These are phyloP conservation scores for Fragum fragum DNA, from an alignment of 2,888 invertebrate genomes.

Conservation along the genomic window DNA sequence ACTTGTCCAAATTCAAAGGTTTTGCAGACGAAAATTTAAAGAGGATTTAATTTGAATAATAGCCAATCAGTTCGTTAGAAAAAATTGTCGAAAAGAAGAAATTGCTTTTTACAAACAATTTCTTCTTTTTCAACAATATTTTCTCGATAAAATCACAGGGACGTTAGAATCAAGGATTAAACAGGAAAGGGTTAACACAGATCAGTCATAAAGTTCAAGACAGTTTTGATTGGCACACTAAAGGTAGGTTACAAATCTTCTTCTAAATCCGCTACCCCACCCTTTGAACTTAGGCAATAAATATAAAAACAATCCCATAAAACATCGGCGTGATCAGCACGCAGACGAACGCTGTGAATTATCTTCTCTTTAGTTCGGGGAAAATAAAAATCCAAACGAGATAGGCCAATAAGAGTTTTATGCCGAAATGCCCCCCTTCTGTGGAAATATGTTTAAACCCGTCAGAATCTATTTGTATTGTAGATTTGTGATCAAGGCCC, in stretches of 20 bases:
- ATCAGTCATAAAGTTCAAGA: constrained; percentile 7
- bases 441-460: constrained; percentile 45
- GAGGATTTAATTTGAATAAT: no score
- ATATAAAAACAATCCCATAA: constrained; percentile 27
- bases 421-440: constrained; percentile 33
- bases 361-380: not conserved
- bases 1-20: no score
- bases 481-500: constrained; percentile 56
- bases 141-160: no score
- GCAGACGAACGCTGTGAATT: not conserved
- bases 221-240: constrained; percentile 11
- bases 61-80: no score
- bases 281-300: constrained; percentile 24
- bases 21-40: no score
- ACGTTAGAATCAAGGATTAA: no score
- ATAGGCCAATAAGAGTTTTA: constrained; percentile 14
- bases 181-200: no score
- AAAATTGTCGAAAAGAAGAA: no score
- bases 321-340: constrained; percentile 11
- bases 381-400: constrained; percentile 19
- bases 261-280: not conserved
- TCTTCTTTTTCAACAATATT: no score
- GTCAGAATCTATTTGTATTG: constrained; percentile 49
- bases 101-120: no score
- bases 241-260: constrained; percentile 24